A percentile compares a stretch with the other conserved stretches of the same genome.
Conservation (phyloP, 2,797 vertebrate species). For the Petrocephalus sullivani region DNA sequence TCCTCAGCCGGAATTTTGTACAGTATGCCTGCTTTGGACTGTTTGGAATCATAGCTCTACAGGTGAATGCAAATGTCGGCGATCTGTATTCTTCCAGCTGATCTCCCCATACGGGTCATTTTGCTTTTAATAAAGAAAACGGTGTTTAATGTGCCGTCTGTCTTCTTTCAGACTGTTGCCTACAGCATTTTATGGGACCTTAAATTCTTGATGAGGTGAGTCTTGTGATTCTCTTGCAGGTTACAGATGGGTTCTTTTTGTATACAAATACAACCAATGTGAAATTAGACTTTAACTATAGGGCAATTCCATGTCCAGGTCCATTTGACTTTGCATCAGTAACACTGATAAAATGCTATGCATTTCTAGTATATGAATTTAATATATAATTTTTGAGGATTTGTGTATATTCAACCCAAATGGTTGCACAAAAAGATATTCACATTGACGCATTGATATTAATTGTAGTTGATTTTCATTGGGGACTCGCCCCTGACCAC, state of each 20-base stretch:
- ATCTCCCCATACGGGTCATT: not conserved
- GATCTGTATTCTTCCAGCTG: not conserved
- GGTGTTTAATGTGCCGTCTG: not conserved
- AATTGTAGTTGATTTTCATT: not conserved
- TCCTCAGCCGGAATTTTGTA: constrained; percentile 96
- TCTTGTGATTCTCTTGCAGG: not conserved
- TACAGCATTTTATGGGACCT: constrained; percentile 99
- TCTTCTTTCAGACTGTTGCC: constrained; percentile 78
- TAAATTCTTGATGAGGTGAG: constrained; percentile 98
- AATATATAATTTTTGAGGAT: not conserved
- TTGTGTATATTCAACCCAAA: not conserved
- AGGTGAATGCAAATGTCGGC: constrained; percentile 65
- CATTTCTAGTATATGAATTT: not conserved
- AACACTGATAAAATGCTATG: not conserved
- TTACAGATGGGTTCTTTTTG: not conserved
- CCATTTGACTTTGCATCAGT: not conserved
- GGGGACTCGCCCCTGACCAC: not conserved
- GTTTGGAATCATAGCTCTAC: constrained; percentile 93
- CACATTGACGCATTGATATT: not conserved
- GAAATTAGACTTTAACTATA: not conserved
- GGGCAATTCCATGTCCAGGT: not conserved
- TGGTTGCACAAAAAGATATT: not conserved
- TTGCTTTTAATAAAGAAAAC: constrained; percentile 22
- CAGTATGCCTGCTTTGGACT: constrained; percentile 95
- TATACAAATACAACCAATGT: not conserved